A percentile compares a stretch with the other conserved stretches of the same genome.
Evolutionary conservation across 35 echinoderm and acorn worm species (phyloP).

Genomic region (Apostichopus californicus): DNA sequence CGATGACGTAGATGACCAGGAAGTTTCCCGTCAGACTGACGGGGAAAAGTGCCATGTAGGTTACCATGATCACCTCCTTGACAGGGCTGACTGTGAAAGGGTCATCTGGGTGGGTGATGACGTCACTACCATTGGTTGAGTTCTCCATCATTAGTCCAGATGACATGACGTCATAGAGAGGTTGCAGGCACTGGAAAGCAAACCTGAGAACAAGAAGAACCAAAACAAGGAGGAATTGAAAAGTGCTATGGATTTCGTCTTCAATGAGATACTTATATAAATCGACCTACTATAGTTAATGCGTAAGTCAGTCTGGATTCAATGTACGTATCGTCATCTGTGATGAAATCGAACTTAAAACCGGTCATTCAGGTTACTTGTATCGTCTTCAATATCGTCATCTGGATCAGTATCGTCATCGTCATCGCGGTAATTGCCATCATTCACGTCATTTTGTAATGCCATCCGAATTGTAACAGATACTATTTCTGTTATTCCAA

Average conservation of each 20-base stretch:
- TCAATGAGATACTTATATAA: not conserved
- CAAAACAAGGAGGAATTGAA: not conserved
- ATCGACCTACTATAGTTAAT: not conserved
- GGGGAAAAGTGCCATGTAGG: slow-evolving; percentile 64
- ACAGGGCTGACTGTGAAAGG: slow-evolving; percentile 59
- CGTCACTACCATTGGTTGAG: not conserved
- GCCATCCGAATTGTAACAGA: not conserved
- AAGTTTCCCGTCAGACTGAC: slow-evolving; percentile 77
- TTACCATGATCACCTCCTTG: slow-evolving; percentile 73
- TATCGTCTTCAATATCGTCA: not conserved
- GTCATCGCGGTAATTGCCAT: not conserved
- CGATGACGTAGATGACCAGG: slow-evolving; percentile 83
- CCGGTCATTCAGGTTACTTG: not conserved
- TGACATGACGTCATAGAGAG: not conserved
- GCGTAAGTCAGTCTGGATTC: too few species aligned
- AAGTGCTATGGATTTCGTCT: not conserved
- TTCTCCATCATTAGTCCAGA: slow-evolving; percentile 9
- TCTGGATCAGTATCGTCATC: not conserved
- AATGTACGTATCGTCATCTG: too few species aligned
- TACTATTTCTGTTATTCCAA: not conserved
- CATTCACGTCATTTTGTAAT: not conserved
- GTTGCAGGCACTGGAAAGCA: too few species aligned
- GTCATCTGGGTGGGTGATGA: slow-evolving; percentile 6
- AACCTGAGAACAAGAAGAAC: not conserved
- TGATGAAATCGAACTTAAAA: too few species aligned